Conservation (phyloP, 2,888 invertebrate genomes). For the Plebejus melissa region DNA sequence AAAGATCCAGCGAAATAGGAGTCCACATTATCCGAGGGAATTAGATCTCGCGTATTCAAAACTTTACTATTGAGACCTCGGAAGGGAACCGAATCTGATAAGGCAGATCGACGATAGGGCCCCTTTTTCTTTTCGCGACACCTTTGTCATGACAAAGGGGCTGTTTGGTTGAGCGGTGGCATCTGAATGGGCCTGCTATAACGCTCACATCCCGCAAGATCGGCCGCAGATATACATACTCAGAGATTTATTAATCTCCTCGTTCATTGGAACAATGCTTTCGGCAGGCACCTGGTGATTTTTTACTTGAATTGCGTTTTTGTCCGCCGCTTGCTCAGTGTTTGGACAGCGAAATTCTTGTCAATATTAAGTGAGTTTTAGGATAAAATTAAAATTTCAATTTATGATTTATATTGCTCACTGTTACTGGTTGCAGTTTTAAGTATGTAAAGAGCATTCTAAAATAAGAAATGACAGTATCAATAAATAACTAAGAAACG, state of each 20-base stretch:
- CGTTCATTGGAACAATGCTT: conserved; percentile 74
- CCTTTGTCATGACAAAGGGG: conserved; percentile 77
- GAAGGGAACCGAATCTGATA: conserved; percentile 78
- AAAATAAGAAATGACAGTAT: neutral
- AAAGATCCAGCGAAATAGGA: conserved; percentile 28
- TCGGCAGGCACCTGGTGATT: conserved; percentile 74
- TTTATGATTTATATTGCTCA: neutral
- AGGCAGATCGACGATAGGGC: conserved; percentile 75
- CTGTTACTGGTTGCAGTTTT: neutral
- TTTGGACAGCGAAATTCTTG: conserved; percentile 2
- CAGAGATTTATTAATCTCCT: conserved; percentile 78
- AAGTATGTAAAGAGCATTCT: neutral
- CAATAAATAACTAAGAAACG: neutral
- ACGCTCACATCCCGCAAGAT: conserved; percentile 76
- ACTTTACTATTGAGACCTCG: conserved; percentile 75
- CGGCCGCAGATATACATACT: conserved; percentile 72
- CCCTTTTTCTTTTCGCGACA: conserved; percentile 77
- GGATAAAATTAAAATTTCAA: neutral
- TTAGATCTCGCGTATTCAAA: conserved; percentile 75
- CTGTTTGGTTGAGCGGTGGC: conserved; percentile 75
- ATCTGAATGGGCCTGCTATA: conserved; percentile 78
- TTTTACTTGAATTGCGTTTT: conserved; percentile 54
- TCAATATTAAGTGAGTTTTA: neutral
- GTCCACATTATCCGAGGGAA: conserved; percentile 64
- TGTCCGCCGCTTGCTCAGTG: neutral